Conservation (phyloP, 37 sponge, comb jelly and placozoan species). For the Eunapius fragilis region DNA sequence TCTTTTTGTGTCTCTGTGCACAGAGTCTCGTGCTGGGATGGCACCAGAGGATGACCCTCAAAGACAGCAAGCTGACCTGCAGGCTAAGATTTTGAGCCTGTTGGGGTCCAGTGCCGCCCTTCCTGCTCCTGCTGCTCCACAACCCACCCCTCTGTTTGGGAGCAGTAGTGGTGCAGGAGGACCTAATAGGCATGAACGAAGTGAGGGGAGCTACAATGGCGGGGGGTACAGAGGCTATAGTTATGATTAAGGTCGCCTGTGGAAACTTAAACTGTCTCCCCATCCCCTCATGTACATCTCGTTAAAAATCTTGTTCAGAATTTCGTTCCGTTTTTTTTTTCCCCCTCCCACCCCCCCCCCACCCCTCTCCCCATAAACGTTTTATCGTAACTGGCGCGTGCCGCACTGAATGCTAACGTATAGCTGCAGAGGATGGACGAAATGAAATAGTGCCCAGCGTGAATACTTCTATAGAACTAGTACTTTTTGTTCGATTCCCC, state of each 20-base stretch:
- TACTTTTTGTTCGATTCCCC: too few relatives aligned
- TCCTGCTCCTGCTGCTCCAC: conserved; percentile 31
- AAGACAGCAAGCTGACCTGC: conserved; percentile 78
- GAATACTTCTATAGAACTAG: too few relatives aligned
- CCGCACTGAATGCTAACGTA: neutral
- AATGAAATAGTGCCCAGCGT: too few relatives aligned
- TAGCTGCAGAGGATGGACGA: too few relatives aligned
- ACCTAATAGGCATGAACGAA: neutral
- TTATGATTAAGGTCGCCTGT: neutral
- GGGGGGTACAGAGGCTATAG: neutral
- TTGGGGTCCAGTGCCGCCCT: conserved; percentile 84
- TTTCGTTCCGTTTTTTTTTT: neutral
- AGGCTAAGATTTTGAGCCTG: conserved; percentile 84
- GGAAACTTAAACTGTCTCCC: neutral
- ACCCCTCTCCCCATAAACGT: neutral
- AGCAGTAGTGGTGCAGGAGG: neutral
- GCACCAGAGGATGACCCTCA: conserved; percentile 40
- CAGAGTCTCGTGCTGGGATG: neutral
- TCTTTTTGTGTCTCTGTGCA: neutral
- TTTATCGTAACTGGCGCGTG: neutral
- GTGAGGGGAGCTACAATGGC: neutral
- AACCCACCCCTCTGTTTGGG: conserved; percentile 1
- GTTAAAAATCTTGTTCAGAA: neutral
- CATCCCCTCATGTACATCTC: neutral
- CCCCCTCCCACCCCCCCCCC: too few relatives aligned